Evolutionary conservation across 2,113 vertebrate genomes (phyloP).

Genomic region (Toxostoma redivivum): DNA sequence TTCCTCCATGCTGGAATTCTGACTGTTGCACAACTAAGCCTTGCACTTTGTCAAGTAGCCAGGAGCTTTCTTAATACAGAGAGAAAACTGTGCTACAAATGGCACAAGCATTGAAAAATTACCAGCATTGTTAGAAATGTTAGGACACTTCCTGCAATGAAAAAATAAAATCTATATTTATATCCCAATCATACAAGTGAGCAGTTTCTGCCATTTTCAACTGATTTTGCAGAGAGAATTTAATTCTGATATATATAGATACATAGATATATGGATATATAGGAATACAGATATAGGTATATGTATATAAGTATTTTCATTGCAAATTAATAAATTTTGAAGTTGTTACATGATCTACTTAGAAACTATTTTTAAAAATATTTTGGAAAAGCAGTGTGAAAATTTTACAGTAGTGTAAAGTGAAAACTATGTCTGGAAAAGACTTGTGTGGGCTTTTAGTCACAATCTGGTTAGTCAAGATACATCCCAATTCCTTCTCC

Average conservation of each 20-base stretch:
- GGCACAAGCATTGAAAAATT: neutral
- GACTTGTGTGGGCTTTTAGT: neutral
- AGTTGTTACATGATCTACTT: neutral
- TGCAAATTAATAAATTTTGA: conserved; percentile 46
- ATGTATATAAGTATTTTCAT: conserved; percentile 7
- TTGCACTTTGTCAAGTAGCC: neutral
- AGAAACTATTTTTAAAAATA: neutral
- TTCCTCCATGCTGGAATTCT: neutral
- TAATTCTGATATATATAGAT: conserved; percentile 28
- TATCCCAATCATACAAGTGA: neutral
- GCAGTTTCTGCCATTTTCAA: conserved; percentile 50
- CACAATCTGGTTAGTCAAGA: neutral
- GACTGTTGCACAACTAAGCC: neutral
- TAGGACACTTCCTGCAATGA: conserved; percentile 53
- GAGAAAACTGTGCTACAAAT: neutral
- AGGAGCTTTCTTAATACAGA: neutral
- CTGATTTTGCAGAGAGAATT: conserved; percentile 31
- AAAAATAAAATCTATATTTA: conserved; percentile 40
- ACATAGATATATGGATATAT: too few relatives aligned
- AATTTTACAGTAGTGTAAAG: neutral
- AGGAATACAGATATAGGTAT: neutral
- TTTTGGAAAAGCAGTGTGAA: conserved; percentile 1
- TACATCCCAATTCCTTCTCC: neutral
- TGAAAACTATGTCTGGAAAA: neutral
- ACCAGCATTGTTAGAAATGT: conserved; percentile 50